Percentiles rank a stretch among this genome's conserved stretches.
phyloP scores from a whole-genome alignment of 1,140 invertebrate genomes.

The Eciton burchellii region DNA sequence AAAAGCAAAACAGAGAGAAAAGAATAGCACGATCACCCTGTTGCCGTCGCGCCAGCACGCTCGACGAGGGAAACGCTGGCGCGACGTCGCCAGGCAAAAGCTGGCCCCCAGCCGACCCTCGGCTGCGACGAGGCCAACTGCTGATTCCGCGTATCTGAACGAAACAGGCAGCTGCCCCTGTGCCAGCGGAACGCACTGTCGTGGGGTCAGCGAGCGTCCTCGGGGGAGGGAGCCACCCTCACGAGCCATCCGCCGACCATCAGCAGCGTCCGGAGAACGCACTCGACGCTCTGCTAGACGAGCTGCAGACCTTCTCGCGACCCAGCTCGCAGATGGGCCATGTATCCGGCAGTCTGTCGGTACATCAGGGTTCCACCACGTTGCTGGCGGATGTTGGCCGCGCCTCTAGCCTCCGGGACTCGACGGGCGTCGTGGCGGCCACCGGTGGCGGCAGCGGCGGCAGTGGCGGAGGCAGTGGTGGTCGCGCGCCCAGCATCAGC shows the following conservation, averaged over 20 bases:
- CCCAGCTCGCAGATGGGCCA: conserved; percentile 85
- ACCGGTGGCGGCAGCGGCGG: conserved; percentile 74
- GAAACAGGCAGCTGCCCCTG: conserved; percentile 86
- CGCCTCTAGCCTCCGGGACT: conserved; percentile 70
- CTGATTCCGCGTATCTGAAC: conserved; percentile 60
- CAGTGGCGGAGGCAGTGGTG: too few relatives aligned
- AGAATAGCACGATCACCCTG: conserved; percentile 16
- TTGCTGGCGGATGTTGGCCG: conserved; percentile 73
- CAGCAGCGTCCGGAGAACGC: conserved; percentile 94
- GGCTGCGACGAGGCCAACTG: conserved; percentile 12
- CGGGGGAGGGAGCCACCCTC: conserved; percentile 88
- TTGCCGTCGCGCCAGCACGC: conserved; percentile 35
- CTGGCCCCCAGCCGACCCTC: background rate
- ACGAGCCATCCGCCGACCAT: conserved; percentile 87
- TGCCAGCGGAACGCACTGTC: conserved; percentile 87
- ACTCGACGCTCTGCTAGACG: conserved; percentile 97
- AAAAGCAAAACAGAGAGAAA: background rate
- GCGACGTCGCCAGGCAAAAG: conserved; percentile 16
- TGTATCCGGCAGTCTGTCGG: conserved; percentile 64
- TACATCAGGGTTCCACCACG: conserved; percentile 45
- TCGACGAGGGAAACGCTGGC: background rate
- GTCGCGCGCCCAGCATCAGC: conserved; percentile 82
- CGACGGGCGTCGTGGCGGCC: conserved; percentile 36
- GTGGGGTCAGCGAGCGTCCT: conserved; percentile 86
- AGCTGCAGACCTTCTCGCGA: conserved; percentile 94